These are phyloP conservation scores for Chloroclystis v-ata DNA, from an alignment of 2,888 invertebrate species.

Conservation along the genomic window DNA sequence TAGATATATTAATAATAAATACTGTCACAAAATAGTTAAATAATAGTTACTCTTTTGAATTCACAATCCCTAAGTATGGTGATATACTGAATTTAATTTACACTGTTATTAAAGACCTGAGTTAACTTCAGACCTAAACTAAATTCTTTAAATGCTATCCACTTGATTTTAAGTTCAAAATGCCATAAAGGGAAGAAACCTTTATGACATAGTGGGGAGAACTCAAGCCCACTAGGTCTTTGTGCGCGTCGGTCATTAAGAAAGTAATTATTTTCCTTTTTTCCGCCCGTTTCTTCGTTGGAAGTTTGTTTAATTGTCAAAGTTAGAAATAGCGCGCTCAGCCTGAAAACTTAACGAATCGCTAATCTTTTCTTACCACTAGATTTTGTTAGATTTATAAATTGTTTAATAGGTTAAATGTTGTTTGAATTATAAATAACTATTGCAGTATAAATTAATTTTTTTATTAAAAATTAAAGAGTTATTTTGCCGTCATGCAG, in stretches of 20 bases:
- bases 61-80: no score
- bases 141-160: neutral
- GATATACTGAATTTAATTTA: no score
- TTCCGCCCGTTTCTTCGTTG: conserved; percentile 49
- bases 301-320: conserved; percentile 67
- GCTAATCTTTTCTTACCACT: conserved; percentile 26
- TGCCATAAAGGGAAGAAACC: neutral
- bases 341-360: conserved; percentile 48
- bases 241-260: conserved; percentile 55
- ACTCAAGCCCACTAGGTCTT: conserved; percentile 25
- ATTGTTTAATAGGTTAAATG: conserved; percentile 4
- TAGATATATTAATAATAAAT: no score
- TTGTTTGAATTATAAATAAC: conserved; percentile 7
- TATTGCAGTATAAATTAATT: no score
- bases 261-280: conserved; percentile 64
- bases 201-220: neutral
- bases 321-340: conserved; percentile 44
- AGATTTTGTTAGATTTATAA: conserved; percentile 12
- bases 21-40: no score
- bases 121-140: no score
- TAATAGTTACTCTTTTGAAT: no score
- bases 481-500: no score
- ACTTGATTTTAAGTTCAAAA: neutral
- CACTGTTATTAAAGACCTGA: no score
- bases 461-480: no score